Evolutionary conservation across 2,888 invertebrate species (phyloP).

Genomic region (Sinopyrophorus schimmeli): DNA sequence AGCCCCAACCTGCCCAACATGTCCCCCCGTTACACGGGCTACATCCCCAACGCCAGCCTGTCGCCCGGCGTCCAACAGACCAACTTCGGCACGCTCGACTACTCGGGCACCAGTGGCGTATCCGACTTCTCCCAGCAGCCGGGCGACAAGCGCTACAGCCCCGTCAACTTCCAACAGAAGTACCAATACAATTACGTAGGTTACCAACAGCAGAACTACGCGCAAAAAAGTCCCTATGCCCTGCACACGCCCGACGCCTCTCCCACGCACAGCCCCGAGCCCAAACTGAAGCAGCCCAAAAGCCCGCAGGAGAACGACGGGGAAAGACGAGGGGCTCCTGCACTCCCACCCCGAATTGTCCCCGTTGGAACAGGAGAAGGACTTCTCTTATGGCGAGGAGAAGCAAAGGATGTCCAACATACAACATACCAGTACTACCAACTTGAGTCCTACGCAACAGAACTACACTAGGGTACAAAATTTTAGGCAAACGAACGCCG

Average conservation of each 20-base stretch:
- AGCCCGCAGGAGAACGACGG: constrained; percentile 46
- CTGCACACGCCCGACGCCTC: constrained; percentile 83
- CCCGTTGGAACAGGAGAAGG: constrained; percentile 74
- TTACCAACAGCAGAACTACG: constrained; percentile 43
- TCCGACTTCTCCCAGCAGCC: constrained; percentile 19
- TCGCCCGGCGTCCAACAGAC: constrained; percentile 56
- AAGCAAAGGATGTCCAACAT: constrained; percentile 52
- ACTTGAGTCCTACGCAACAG: constrained; percentile 43
- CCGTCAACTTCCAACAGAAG: constrained; percentile 48
- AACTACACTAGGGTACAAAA: constrained; percentile 50
- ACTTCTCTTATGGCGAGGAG: constrained; percentile 62
- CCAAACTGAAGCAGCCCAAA: constrained; percentile 57
- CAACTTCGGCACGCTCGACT: constrained; percentile 53
- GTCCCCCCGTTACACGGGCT: constrained; percentile 57
- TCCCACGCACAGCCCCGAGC: constrained; percentile 81
- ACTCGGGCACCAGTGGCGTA: constrained; percentile 41
- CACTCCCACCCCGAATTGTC: constrained; percentile 77
- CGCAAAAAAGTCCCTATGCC: constrained; percentile 53
- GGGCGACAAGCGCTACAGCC: constrained; percentile 45
- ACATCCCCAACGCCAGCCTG: constrained; percentile 56
- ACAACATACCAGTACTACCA: constrained; percentile 49
- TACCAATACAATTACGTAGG: constrained; percentile 49
- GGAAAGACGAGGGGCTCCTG: constrained; percentile 49
- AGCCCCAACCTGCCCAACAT: constrained; percentile 58
- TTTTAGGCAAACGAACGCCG: constrained; percentile 59